Conservation (phyloP, 2,888 invertebrate species). For the Lapara coniferarum region DNA sequence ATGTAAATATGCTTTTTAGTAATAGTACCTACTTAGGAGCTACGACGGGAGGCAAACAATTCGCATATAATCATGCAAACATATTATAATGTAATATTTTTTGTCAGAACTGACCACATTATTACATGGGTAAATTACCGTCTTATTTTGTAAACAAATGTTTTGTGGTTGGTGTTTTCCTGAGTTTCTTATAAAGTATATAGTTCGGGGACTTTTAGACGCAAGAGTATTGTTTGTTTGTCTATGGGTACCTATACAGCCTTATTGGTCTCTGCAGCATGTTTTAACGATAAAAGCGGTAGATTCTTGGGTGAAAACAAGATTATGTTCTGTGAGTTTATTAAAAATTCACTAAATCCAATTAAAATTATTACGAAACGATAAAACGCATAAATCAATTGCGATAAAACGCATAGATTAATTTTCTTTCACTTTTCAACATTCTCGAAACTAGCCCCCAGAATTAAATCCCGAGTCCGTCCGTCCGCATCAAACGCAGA, state of each 20-base stretch:
- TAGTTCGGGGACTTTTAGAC: neutral
- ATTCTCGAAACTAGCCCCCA: neutral
- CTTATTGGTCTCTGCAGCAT: too few relatives aligned
- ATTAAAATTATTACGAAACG: too few relatives aligned
- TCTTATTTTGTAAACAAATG: neutral
- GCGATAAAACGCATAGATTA: too few relatives aligned
- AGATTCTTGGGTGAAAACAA: too few relatives aligned
- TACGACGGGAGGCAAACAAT: neutral
- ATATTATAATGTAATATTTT: neutral
- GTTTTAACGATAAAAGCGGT: too few relatives aligned
- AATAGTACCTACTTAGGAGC: neutral
- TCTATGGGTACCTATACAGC: too few relatives aligned
- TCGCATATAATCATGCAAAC: neutral
- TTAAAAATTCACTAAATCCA: too few relatives aligned
- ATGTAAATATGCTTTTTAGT: neutral
- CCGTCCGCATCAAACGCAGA: conserved; percentile 31
- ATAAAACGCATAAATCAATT: too few relatives aligned
- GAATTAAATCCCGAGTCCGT: neutral
- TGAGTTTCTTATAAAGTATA: neutral
- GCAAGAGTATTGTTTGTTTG: too few relatives aligned
- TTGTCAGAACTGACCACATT: neutral
- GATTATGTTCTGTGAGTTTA: too few relatives aligned
- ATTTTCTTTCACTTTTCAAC: neutral
- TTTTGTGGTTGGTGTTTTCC: conserved; percentile 9
- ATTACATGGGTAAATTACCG: conserved; percentile 7